phyloP scores from a whole-genome alignment of 2,888 invertebrate genomes.

The Agapostemon virescens region DNA sequence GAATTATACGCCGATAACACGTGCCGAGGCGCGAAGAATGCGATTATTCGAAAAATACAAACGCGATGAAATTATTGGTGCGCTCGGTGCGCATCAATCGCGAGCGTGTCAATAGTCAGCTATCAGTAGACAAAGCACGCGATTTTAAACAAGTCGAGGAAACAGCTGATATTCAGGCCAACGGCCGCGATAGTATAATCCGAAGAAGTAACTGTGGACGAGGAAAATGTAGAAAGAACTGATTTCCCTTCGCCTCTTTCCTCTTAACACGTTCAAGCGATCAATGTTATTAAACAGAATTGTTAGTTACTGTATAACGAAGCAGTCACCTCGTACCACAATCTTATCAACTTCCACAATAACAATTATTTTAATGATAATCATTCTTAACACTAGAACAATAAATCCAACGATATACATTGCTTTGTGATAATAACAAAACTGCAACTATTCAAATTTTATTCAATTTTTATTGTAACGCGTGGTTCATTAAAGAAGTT shows the following conservation, averaged over 20 bases:
- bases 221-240: background rate
- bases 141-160: slow-evolving; percentile 21
- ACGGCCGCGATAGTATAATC: slow-evolving; percentile 20
- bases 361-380: no score
- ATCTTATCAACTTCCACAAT: no score
- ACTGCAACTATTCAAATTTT: no score
- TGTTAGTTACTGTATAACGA: no score
- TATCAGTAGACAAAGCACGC: slow-evolving; percentile 31
- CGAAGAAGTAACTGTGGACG: background rate
- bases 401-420: no score
- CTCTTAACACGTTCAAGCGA: no score
- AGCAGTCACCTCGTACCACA: no score
- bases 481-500: no score
- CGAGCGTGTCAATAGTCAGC: slow-evolving; percentile 40
- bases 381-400: no score
- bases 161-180: slow-evolving; percentile 21
- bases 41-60: slow-evolving; percentile 6
- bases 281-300: no score
- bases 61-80: slow-evolving; percentile 11
- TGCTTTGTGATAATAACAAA: no score
- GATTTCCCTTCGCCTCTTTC: background rate
- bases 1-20: background rate
- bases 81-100: slow-evolving; percentile 35
- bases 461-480: no score
- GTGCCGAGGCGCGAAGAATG: background rate